A percentile compares a stretch with the other conserved stretches of the same genome.
Evolutionary conservation across 92 coral and sea anemone species (phyloP).

Genomic region (Palythoa caribaeorum): DNA sequence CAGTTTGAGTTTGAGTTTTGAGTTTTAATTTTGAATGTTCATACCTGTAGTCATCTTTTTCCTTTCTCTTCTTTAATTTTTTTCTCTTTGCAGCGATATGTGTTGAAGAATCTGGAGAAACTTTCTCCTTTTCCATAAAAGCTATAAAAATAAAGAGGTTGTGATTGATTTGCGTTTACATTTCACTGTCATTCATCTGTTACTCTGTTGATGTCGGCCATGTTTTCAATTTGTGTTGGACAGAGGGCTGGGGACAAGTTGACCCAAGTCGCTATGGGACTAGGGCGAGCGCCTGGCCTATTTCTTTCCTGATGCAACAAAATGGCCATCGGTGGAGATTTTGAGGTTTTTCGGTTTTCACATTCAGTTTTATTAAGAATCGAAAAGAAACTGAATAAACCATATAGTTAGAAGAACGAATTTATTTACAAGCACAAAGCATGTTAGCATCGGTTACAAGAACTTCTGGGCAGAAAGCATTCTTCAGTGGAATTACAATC

Average conservation of each 20-base stretch:
- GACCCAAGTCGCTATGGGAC: neutral
- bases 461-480: neutral
- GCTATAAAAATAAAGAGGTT: neutral
- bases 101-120: conserved; percentile 87
- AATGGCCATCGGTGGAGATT: neutral
- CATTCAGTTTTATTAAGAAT: neutral
- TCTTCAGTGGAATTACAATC: neutral
- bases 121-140: conserved; percentile 65
- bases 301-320: conserved; percentile 13
- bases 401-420: neutral
- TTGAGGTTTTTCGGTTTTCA: neutral
- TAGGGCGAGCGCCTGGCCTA: conserved; percentile 33
- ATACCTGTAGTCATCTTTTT: conserved; percentile 60
- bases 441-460: neutral
- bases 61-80: conserved; percentile 75
- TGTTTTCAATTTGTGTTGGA: neutral
- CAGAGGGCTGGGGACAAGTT: neutral
- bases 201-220: conserved; percentile 9
- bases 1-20: neutral
- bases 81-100: conserved; percentile 69
- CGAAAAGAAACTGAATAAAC: neutral
- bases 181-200: neutral
- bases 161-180: neutral
- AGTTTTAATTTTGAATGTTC: neutral
- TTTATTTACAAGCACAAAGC: neutral